Evolutionary conservation across 2,113 vertebrate genomes (phyloP).

Genomic region (Oophaga pumilio): DNA sequence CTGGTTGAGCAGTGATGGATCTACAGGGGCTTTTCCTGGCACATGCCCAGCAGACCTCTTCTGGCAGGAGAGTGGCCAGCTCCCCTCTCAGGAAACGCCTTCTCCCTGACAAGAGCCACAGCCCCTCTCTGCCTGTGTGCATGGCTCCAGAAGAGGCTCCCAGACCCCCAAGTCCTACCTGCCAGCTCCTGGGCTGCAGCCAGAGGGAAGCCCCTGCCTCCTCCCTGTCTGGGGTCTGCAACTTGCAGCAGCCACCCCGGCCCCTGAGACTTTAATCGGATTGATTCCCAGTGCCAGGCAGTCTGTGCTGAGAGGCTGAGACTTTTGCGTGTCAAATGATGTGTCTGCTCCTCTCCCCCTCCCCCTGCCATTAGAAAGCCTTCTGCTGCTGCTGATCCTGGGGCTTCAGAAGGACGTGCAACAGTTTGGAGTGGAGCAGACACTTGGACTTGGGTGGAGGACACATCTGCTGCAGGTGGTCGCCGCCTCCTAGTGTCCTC

Average conservation of each 20-base stretch:
- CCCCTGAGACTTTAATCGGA: slow-evolving; percentile 29
- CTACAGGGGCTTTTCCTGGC: slow-evolving; percentile 39
- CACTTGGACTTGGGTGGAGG: neutral
- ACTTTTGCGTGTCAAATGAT: slow-evolving; percentile 43
- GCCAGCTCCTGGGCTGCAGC: neutral
- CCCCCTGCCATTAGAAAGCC: slow-evolving; percentile 28
- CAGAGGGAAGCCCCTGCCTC: neutral
- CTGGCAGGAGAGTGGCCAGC: slow-evolving; percentile 13
- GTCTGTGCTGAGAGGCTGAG: slow-evolving; percentile 8
- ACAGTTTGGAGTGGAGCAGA: neutral
- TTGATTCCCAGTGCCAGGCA: slow-evolving; percentile 3
- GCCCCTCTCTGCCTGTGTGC: slow-evolving; percentile 36
- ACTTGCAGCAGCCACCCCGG: neutral
- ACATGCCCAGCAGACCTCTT: slow-evolving; percentile 43
- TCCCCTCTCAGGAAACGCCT: slow-evolving; percentile 44
- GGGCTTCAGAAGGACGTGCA: slow-evolving; percentile 26
- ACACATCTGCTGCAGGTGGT: neutral
- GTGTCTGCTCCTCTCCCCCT: slow-evolving; percentile 9
- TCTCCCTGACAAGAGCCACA: slow-evolving; percentile 26
- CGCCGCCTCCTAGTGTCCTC: neutral
- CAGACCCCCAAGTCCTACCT: slow-evolving; percentile 5
- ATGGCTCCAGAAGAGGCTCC: slow-evolving; percentile 35
- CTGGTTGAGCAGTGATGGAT: neutral
- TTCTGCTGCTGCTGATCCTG: neutral
- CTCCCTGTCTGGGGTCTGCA: neutral